A percentile compares a stretch with the other conserved stretches of the same genome.
phyloP scores from a whole-genome alignment of 2,888 invertebrate species.

The Gymnosoma rotundatum region DNA sequence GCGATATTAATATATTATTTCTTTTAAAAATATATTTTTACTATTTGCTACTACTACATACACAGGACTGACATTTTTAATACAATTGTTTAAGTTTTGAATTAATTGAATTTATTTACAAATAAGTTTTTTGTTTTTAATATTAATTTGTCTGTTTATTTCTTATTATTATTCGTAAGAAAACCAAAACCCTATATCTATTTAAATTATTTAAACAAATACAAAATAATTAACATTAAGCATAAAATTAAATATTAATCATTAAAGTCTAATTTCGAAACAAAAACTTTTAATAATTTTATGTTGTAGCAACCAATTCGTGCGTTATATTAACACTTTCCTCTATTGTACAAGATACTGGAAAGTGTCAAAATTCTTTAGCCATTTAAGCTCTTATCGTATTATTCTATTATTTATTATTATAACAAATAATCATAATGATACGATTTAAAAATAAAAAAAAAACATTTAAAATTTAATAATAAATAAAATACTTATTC shows the following conservation, averaged over 20 bases:
- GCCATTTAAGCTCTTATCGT: slow-evolving; percentile 26
- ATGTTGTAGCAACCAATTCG: slow-evolving; percentile 60
- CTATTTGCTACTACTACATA: neutral
- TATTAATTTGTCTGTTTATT: slow-evolving; percentile 18
- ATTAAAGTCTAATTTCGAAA: slow-evolving; percentile 27
- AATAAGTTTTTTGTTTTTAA: slow-evolving; percentile 21
- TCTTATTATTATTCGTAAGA: slow-evolving; percentile 1
- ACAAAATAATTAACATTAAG: slow-evolving; percentile 7
- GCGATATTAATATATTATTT: slow-evolving; percentile 53
- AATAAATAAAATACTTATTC: slow-evolving; percentile 43
- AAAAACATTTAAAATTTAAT: slow-evolving; percentile 39
- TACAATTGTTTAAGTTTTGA: slow-evolving; percentile 9
- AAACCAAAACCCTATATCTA: slow-evolving; percentile 7
- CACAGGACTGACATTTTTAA: slow-evolving; percentile 45
- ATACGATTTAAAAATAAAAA: slow-evolving; percentile 33
- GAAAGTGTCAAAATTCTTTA: slow-evolving; percentile 45
- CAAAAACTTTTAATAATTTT: slow-evolving; percentile 38
- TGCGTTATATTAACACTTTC: slow-evolving; percentile 53
- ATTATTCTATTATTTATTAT: slow-evolving; percentile 13
- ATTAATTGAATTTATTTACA: slow-evolving; percentile 14
- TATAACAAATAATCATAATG: slow-evolving; percentile 30
- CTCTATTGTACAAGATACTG: neutral
- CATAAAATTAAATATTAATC: slow-evolving; percentile 43
- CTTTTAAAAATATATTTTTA: neutral
- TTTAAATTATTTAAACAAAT: slow-evolving; percentile 19